phyloP scores from a whole-genome alignment of 2,113 vertebrate species.

The Numida meleagris region DNA sequence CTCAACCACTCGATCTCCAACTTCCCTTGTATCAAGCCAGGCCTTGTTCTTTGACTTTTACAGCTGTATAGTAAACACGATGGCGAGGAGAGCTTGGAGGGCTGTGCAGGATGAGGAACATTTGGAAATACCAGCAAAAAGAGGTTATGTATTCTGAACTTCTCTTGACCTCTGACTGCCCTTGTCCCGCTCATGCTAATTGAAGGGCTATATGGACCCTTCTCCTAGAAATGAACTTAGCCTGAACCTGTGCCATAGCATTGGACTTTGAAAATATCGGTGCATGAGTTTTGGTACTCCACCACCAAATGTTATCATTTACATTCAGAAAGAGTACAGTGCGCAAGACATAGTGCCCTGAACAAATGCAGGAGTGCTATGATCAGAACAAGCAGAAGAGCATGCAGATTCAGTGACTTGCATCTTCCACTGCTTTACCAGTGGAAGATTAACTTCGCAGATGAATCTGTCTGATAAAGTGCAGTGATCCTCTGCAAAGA shows the following conservation, averaged over 20 bases:
- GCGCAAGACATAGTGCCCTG: not conserved
- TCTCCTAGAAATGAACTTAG: constrained; percentile 89
- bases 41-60: constrained; percentile 83
- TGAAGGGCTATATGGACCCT: constrained; percentile 49
- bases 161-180: constrained; percentile 84
- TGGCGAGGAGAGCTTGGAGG: constrained; percentile 60
- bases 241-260: constrained; percentile 91
- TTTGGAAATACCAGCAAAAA: constrained; percentile 72
- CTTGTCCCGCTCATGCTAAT: constrained; percentile 79
- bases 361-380: rapidly evolving
- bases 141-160: constrained; percentile 87
- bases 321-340: not conserved
- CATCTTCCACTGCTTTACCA: not conserved
- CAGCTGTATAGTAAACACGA: constrained; percentile 71
- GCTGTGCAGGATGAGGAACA: constrained; percentile 65
- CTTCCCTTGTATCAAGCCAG: constrained; percentile 78
- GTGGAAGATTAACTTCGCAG: not conserved
- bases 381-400: not conserved
- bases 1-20: constrained; percentile 75
- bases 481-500: rapidly evolving
- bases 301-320: not conserved
- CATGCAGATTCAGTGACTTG: rapidly evolving
- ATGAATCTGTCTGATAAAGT: rapidly evolving
- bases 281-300: not conserved
- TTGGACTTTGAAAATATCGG: constrained; percentile 74